Evolutionary conservation across 2,888 invertebrate genomes (phyloP).

Genomic region (Pegoplata infirma): DNA sequence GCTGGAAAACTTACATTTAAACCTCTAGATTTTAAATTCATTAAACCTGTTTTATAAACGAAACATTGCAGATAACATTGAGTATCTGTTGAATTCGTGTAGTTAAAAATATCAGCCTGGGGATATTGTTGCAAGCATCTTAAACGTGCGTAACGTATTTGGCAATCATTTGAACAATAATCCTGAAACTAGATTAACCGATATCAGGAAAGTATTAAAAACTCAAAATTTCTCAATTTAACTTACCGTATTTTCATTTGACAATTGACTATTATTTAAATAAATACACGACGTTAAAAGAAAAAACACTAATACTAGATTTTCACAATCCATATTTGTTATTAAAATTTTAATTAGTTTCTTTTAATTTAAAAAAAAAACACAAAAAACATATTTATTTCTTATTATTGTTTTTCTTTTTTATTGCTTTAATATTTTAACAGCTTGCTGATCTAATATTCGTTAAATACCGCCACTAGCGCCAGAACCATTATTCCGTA

Average conservation of each 20-base stretch:
- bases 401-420: not conserved
- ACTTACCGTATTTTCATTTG: conserved; percentile 1
- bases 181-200: conserved; percentile 5
- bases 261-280: not conserved
- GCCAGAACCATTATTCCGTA: not conserved
- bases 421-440: not conserved
- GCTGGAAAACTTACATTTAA: conserved; percentile 65
- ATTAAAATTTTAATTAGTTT: not conserved
- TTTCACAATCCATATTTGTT: not conserved
- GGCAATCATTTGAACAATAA: conserved; percentile 8
- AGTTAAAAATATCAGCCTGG: conserved; percentile 58
- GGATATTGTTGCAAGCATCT: conserved; percentile 66
- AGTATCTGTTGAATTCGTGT: conserved; percentile 67
- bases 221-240: not conserved
- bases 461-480: not conserved
- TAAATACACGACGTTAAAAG: not conserved
- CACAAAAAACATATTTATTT: not conserved
- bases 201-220: not conserved
- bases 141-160: conserved; percentile 62
- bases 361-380: not conserved
- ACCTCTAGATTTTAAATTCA: conserved; percentile 65
- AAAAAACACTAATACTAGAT: not conserved
- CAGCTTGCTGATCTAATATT: not conserved
- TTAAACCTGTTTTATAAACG: conserved; percentile 68
- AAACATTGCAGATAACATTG: conserved; percentile 70